Evolutionary conservation across 2,888 invertebrate species (phyloP).

Genomic region (Melanargia galathea): DNA sequence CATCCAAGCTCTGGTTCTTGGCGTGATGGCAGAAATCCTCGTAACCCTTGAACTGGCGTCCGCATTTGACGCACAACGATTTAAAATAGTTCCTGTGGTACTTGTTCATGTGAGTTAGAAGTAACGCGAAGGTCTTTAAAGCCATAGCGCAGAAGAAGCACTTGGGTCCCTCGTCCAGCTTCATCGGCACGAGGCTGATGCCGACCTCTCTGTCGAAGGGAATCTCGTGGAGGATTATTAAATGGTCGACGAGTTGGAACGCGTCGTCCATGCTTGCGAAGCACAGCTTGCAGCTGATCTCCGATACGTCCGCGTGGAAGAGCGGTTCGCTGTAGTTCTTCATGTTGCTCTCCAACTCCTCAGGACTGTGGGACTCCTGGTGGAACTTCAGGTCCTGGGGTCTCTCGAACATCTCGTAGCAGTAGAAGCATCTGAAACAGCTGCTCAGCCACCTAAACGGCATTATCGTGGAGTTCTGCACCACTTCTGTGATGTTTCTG

Average conservation of each 20-base stretch:
- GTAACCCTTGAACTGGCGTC: constrained; percentile 61
- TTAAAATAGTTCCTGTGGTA: constrained; percentile 48
- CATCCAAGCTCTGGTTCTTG: constrained; percentile 43
- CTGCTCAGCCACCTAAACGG: constrained; percentile 54
- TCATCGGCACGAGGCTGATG: constrained; percentile 47
- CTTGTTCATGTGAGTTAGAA: constrained; percentile 52
- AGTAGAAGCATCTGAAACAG: constrained; percentile 54
- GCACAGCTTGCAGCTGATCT: constrained; percentile 53
- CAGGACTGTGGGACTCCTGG: constrained; percentile 37
- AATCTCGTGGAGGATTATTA: constrained; percentile 44
- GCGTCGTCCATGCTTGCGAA: constrained; percentile 42
- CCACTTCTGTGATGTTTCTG: constrained; percentile 48
- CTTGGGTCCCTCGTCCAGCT: constrained; percentile 49
- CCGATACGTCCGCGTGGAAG: constrained; percentile 53
- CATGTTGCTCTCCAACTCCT: constrained; percentile 45
- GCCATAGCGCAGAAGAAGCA: constrained; percentile 54
- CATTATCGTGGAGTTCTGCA: constrained; percentile 50
- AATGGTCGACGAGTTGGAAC: constrained; percentile 48
- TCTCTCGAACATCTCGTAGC: constrained; percentile 49
- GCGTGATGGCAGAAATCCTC: constrained; percentile 57
- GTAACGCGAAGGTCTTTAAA: constrained; percentile 51
- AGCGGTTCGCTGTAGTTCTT: constrained; percentile 42
- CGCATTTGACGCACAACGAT: constrained; percentile 56
- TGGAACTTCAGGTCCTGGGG: constrained; percentile 50
- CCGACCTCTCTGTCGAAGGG: constrained; percentile 40